Percentiles rank a stretch among this genome's conserved stretches.
Evolutionary conservation across 2,797 vertebrate genomes (phyloP).

Genomic region (Paguma larvata): DNA sequence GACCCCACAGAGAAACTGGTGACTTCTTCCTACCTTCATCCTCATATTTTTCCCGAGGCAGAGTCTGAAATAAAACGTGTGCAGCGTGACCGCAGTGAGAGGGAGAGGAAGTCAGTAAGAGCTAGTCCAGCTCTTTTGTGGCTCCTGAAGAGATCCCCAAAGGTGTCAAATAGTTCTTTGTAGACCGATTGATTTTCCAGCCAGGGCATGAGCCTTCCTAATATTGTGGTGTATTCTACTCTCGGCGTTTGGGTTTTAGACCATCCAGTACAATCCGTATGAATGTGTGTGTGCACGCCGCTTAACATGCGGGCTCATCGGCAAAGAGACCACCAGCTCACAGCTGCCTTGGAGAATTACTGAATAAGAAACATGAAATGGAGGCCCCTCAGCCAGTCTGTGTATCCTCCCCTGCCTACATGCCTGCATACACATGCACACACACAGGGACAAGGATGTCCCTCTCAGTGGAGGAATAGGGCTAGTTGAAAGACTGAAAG

Average conservation of each 20-base stretch:
- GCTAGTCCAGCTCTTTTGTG: background rate
- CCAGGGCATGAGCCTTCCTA: background rate
- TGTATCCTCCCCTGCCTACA: background rate
- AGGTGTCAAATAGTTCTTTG: constrained; percentile 3
- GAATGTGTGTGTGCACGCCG: background rate
- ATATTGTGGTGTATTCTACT: background rate
- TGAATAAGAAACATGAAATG: background rate
- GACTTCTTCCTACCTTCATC: background rate
- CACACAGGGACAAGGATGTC: background rate
- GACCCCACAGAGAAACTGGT: background rate
- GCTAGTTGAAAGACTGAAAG: background rate
- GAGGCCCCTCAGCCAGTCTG: background rate
- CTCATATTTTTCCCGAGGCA: background rate
- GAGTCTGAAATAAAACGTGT: constrained; percentile 32
- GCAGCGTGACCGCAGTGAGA: background rate
- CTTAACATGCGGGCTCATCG: background rate
- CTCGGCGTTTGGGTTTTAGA: background rate
- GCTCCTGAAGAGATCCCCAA: background rate
- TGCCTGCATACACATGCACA: fast-evolving
- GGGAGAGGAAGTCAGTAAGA: background rate
- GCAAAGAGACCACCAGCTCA: background rate
- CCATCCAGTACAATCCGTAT: background rate
- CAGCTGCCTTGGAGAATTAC: background rate
- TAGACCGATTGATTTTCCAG: background rate
- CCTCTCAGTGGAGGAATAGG: background rate